Percentiles rank a stretch among this genome's conserved stretches.
phyloP scores from a whole-genome alignment of 1,140 invertebrate genomes.

The Bacillus rossius region DNA sequence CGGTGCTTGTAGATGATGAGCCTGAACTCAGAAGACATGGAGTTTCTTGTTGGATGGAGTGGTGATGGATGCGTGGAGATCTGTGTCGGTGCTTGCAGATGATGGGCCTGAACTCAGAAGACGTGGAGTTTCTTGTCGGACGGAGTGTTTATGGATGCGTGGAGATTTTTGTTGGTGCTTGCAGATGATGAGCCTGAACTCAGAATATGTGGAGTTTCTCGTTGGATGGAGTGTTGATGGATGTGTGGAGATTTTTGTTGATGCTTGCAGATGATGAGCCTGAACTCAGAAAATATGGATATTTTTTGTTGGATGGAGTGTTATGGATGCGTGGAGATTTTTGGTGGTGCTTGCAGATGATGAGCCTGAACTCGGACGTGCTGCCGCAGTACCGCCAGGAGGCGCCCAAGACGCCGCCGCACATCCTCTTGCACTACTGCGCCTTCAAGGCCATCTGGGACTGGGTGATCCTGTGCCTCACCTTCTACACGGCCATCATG shows the following conservation, averaged over 20 bases:
- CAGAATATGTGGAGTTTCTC: no score
- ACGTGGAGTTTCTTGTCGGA: no score
- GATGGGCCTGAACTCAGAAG: no score
- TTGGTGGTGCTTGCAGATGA: slow-evolving; percentile 79
- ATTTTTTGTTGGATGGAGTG: no score
- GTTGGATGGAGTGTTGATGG: no score
- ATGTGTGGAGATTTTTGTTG: no score
- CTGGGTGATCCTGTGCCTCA: slow-evolving; percentile 99
- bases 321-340: not conserved
- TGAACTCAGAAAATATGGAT: slow-evolving; percentile 96
- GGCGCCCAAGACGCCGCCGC: slow-evolving; percentile 98
- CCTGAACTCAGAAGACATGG: slow-evolving; percentile 92
- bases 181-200: slow-evolving; percentile 94
- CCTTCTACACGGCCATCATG: slow-evolving; percentile 99
- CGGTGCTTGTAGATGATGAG: slow-evolving; percentile 99
- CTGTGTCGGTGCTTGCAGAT: no score
- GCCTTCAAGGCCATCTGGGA: slow-evolving; percentile 99
- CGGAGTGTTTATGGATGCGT: no score
- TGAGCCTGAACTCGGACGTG: slow-evolving; percentile 93
- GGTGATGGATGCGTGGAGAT: no score
- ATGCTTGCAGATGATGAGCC: slow-evolving; percentile 91
- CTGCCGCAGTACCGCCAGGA: slow-evolving; percentile 99
- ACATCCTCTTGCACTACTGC: slow-evolving; percentile 97
- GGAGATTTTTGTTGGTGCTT: no score
- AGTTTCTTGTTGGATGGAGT: no score